phyloP scores from a whole-genome alignment of 1,140 invertebrate genomes.

The Tenebrio molitor region DNA sequence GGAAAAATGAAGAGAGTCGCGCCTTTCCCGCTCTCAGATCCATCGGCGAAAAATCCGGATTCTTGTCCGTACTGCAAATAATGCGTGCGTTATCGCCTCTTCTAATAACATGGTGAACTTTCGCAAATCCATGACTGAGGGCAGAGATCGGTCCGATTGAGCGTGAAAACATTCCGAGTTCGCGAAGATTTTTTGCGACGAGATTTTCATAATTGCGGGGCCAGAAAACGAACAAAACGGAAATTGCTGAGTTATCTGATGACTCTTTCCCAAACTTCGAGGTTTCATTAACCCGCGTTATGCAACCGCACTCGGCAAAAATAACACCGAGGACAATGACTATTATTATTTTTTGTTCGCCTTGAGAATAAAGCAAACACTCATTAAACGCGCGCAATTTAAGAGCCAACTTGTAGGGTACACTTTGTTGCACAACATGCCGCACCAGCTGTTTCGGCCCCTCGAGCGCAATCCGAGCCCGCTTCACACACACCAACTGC shows the following conservation, averaged over 20 bases:
- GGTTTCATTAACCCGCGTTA: conserved; percentile 12
- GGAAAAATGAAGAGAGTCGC: too few relatives aligned
- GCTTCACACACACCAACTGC: too few relatives aligned
- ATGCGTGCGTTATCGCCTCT: neutral
- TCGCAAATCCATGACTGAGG: conserved; percentile 18
- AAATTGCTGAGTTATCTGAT: conserved; percentile 13
- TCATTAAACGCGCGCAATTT: too few relatives aligned
- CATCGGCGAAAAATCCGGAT: conserved; percentile 17
- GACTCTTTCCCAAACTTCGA: conserved; percentile 4
- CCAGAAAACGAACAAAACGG: conserved; percentile 26
- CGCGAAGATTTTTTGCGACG: neutral
- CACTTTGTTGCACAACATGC: too few relatives aligned
- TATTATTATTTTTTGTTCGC: conserved; percentile 18
- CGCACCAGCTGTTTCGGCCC: too few relatives aligned
- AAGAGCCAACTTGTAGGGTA: too few relatives aligned
- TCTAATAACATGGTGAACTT: conserved; percentile 31
- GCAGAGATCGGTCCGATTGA: conserved; percentile 1
- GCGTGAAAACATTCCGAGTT: conserved; percentile 31
- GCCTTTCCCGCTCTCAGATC: too few relatives aligned
- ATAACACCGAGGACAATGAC: conserved; percentile 7
- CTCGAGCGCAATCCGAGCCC: too few relatives aligned
- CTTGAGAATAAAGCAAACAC: neutral
- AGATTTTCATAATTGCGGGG: conserved; percentile 6
- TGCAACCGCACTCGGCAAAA: neutral
- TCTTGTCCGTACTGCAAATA: conserved; percentile 37